Base-by-base conservation (phyloP, 2,113 vertebrate genomes). In the Istiophorus platypterus region DNA sequence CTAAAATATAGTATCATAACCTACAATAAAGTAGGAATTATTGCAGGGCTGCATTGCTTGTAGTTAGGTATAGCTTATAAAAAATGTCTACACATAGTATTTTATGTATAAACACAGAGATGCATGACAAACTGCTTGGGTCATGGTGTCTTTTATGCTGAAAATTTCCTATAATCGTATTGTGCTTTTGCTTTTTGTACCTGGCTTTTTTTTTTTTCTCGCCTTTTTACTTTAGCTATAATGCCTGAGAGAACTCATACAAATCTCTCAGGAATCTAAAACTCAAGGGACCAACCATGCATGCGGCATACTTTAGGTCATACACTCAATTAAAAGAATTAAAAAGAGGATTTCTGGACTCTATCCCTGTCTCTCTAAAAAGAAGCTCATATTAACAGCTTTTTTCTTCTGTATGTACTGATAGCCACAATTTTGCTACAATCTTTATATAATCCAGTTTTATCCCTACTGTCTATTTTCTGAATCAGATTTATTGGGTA, bases 271-370 rank as follows among this genome's bases (percentile, higher is more conserved):
- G 22, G 14, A 64, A 62, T 52, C 26, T 76, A 49, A 65, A 52
- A 54, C 37, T 52, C 39, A 22, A 82, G 34, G 17, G 45, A 77
- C 57, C 64, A 63, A 74, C 1, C 37, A 68, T 78, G n/a, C 13
- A 22, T 58, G 27, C 7, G 1, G 13, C 18, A 13, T 66, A 51
- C 2, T 75, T 27, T 42, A 83, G 70, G 45, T 61, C 73, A 77
- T 18, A 69, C 22, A 31, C 52, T 67, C 7, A 62, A 61, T 78
- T 71, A 73, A 81, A 77, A 17, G 2, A n/a, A n/a, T n/a, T n/a
- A n/a, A n/a, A n/a, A n/a, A n/a, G 61, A 62, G 24, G n/a, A 72
- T 76, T 67, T n/a, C n/a, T n/a, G n/a, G n/a, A n/a, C n/a, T n/a
- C 11, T 66, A 71, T 52, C 49, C 12, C 42, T n/a, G n/a, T 65